Conservation (phyloP, 2,888 invertebrate genomes). For the Phortica magna region DNA sequence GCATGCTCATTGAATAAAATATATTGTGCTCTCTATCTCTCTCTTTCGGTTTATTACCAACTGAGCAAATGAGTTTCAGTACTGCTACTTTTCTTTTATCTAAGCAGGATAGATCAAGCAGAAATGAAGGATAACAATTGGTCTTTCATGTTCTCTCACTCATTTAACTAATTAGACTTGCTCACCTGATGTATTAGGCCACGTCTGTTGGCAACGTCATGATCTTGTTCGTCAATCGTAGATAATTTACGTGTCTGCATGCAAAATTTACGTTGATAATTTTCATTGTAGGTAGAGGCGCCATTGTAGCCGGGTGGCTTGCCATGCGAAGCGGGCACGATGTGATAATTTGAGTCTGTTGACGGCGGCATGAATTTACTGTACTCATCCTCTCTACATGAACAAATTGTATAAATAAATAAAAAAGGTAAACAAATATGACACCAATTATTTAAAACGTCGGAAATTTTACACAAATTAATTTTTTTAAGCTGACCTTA, state of each 20-base stretch:
- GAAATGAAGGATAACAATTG: neutral
- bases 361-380: conserved; percentile 67
- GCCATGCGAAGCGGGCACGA: conserved; percentile 58
- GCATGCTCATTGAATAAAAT: too few relatives aligned
- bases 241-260: conserved; percentile 52
- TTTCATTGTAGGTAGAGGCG: conserved; percentile 35
- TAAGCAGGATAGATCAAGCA: neutral
- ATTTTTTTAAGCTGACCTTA: too few relatives aligned
- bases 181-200: conserved; percentile 70
- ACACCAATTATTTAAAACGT: neutral
- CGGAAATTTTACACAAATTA: neutral
- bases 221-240: conserved; percentile 66
- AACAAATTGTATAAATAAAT: conserved; percentile 46
- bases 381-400: conserved; percentile 72
- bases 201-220: conserved; percentile 56
- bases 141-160: neutral
- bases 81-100: too few relatives aligned
- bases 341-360: conserved; percentile 56
- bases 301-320: neutral
- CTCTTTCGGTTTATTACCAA: too few relatives aligned
- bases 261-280: conserved; percentile 41
- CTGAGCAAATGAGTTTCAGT: too few relatives aligned
- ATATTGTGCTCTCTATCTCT: too few relatives aligned
- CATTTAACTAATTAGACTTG: neutral
- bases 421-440: conserved; percentile 22